These are phyloP conservation scores for Tetramorium alpestre DNA, from an alignment of 1,140 invertebrate genomes.

Conservation along the genomic window DNA sequence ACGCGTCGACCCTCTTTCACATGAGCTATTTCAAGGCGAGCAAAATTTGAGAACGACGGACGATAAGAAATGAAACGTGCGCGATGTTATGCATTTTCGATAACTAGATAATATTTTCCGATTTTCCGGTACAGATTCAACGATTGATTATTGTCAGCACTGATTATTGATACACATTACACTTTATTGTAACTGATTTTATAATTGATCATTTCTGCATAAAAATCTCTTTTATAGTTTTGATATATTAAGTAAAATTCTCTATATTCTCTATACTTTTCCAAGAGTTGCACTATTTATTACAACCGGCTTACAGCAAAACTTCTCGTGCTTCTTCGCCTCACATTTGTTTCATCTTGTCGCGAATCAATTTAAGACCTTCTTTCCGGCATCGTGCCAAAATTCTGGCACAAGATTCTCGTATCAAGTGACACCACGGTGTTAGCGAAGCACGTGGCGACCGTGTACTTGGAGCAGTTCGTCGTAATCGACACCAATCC, in stretches of 20 bases:
- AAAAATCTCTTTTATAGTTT: neutral
- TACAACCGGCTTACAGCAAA: neutral
- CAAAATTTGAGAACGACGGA: neutral
- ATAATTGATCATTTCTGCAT: neutral
- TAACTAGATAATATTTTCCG: neutral
- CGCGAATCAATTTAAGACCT: slow-evolving; percentile 31
- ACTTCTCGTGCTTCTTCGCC: neutral
- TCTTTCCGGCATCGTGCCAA: slow-evolving; percentile 31
- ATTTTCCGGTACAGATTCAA: neutral
- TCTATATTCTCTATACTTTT: neutral
- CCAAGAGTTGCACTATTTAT: neutral
- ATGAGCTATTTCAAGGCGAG: neutral
- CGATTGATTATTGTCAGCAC: neutral
- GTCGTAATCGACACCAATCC: neutral
- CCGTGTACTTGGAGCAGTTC: neutral
- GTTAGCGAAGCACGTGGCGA: slow-evolving; percentile 20
- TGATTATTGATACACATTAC: neutral
- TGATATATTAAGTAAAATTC: neutral
- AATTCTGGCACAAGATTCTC: neutral
- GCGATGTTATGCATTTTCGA: neutral
- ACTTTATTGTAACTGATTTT: neutral
- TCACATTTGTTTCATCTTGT: slow-evolving; percentile 4
- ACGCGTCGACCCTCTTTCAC: slow-evolving; percentile 7
- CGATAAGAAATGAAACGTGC: neutral
- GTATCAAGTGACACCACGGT: slow-evolving; percentile 1